Evolutionary conservation across 2,113 vertebrate genomes (phyloP), one percentile per base, ranked within the genome.

Genomic region (Gallinago media): DNA sequence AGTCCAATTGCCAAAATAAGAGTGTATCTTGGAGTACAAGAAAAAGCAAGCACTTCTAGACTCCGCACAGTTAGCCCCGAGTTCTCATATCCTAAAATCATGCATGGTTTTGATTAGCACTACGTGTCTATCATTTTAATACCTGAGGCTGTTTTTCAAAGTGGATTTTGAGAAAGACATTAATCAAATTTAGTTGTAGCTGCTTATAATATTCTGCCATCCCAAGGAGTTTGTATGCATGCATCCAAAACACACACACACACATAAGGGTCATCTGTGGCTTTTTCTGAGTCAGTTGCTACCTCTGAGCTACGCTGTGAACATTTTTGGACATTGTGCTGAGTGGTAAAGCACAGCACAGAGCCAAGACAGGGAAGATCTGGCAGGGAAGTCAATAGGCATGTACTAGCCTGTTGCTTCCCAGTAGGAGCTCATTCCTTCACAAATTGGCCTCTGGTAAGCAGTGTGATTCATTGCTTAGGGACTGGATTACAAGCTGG

Each of bases 381-480:
- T 96, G 92, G 88, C 95, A 96, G 79, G 27, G 50, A 92, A 88
- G 88, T 71, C 91, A 90, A 83, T 66, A 94, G 85, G 90, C 95
- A 88, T 95, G 94, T 80, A 90, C 36, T 7, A 94, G 92, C 96
- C 95, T 94, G 94, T 94, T 96, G 91, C 94, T 93, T 94, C 95
- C 50, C 88, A 83, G 91, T 83, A 93, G 96, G 95, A 93, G 94
- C 46, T 94, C 92, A 73, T 96, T 90, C 95, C 92, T 93, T 83
- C 95, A 93, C 91, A 94, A 92, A 96, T 85, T 97, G 85, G 91
- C 91, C 94, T 95, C 95, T 76, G 76, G 95, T 95, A 96, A 94
- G 86, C 89, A 67, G 76, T 71, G 55, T 92, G 95, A 96, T 89
- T 96, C 94, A 92, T 93, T 86, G 93, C 93, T 91, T 85, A 81